A percentile compares a stretch with the other conserved stretches of the same genome.
phyloP scores from a whole-genome alignment of 2,113 vertebrate species.

The Rissa tridactyla region DNA sequence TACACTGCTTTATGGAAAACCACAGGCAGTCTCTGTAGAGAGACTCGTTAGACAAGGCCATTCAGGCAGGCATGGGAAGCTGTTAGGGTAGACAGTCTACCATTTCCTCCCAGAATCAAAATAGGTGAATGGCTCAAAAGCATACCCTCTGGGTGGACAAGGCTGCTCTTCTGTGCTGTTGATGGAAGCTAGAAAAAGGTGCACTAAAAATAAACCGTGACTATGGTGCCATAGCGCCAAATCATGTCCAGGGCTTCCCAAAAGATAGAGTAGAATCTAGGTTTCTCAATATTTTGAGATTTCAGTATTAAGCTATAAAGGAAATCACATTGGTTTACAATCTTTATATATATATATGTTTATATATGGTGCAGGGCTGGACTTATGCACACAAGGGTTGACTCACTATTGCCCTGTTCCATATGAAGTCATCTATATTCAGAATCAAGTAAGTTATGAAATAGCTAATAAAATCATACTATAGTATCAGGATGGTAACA shows the following conservation, averaged over 20 bases:
- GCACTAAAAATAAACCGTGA: not conserved
- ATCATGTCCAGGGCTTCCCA: not conserved
- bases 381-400: not conserved
- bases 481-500: not conserved
- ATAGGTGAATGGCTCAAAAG: not conserved
- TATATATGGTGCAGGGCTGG: not conserved
- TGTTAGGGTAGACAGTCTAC: not conserved
- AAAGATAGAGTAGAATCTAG: not conserved
- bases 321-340: not conserved
- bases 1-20: not conserved
- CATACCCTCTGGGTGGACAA: too few relatives aligned
- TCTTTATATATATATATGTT: not conserved
- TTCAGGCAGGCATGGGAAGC: not conserved
- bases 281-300: not conserved
- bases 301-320: not conserved
- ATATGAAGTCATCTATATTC: not conserved
- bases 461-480: not conserved
- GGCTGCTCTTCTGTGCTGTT: not conserved
- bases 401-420: not conserved
- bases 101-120: not conserved
- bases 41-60: not conserved
- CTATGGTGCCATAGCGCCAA: not conserved
- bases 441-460: not conserved
- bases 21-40: not conserved
- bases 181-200: not conserved